Base-by-base conservation (phyloP, 2,113 vertebrate genomes). In the Pholis gunnellus region DNA sequence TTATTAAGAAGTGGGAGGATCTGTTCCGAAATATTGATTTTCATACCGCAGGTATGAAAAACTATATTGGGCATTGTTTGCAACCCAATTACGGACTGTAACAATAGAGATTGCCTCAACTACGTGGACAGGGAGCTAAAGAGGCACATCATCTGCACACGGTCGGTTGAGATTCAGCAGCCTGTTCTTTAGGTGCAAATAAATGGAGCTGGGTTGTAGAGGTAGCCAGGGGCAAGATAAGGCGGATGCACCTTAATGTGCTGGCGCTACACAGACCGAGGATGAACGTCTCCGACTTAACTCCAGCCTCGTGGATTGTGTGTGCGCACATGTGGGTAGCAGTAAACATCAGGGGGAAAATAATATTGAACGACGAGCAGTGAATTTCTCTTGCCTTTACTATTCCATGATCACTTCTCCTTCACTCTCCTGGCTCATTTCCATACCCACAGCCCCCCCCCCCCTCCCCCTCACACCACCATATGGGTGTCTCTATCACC, bases 31-130 rank as follows among this genome's bases (percentile, higher is more conserved):
- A 0, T 86, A 64, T 83, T 89, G 82, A 78, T 90, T 86, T 50
- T 92, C 86, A 72, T 89, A 86, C 70, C 80, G 83, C 76, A 82
- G 90, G 67, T 87, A 71, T 85, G 87, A 89, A 89, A 90, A 86
- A 86, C n/a, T 48, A 89, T 91, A 87, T 84, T 22, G 61, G 66
- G 68, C 76, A 84, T 89, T 61, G 52, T 93, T 91, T 88, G 34
- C 88, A 83, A 66, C 81, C 90, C 46, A 65, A 84, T 91, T 94
- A 92, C 78, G 31, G 69, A 87, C n/a, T 52, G 46, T 89, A 87
- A 91, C 79, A 65, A 92, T 52, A 72, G 59, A 91, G 87, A 78
- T 82, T 73, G 85, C 82, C 84, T 90, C n/a, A 85, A 54, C 77
- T 86, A 95, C 93, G 82, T 69, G 84, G 82, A 66, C 84, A 71